Percentiles rank a stretch among this genome's conserved stretches.
phyloP scores from a whole-genome alignment of 2,113 vertebrate species.

The Notothenia rossii region DNA sequence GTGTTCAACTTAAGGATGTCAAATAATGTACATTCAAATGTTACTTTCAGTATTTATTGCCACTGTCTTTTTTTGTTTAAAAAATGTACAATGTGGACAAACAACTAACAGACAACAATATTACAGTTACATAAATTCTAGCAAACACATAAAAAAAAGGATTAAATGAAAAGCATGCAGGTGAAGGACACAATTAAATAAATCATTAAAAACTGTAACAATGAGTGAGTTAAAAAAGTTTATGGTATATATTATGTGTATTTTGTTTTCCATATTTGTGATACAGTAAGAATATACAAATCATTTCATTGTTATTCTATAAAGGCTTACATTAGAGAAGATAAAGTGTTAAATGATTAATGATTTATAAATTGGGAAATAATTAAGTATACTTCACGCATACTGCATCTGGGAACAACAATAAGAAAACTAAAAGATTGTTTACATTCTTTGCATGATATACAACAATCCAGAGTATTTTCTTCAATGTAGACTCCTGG shows the following conservation, averaged over 20 bases:
- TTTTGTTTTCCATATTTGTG: background rate
- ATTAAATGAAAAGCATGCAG: background rate
- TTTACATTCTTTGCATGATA: slow-evolving; percentile 12
- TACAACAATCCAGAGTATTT: background rate
- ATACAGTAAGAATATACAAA: background rate
- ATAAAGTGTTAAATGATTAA: background rate
- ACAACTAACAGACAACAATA: background rate
- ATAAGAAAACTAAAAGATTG: background rate
- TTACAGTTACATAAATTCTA: too few relatives aligned
- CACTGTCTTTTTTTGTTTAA: background rate
- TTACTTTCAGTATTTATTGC: slow-evolving; percentile 1
- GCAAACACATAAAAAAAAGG: background rate
- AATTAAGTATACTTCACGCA: background rate
- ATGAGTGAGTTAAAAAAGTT: background rate
- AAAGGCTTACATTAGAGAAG: background rate
- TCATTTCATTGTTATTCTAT: background rate
- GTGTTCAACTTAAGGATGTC: background rate
- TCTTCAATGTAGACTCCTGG: slow-evolving; percentile 12
- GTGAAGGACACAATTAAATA: background rate
- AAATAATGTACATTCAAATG: background rate
- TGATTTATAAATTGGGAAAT: background rate
- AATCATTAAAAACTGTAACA: background rate
- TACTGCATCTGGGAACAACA: background rate
- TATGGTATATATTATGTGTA: background rate
- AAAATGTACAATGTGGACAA: background rate